Evolutionary conservation across 1,140 invertebrate species (phyloP), one percentile per base, ranked within the genome.

Genomic region (Apis dorsata): DNA sequence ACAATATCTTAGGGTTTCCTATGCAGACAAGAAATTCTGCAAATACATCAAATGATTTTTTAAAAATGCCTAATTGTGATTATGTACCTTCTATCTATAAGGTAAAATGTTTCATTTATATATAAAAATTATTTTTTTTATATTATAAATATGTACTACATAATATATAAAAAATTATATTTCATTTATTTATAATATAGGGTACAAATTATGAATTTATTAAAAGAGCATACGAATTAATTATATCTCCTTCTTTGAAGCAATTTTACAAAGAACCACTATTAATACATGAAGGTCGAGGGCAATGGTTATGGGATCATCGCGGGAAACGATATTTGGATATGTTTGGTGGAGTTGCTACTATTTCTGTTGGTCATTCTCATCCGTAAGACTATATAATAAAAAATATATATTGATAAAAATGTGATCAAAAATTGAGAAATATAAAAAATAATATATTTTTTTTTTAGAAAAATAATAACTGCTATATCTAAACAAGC

Each of bases 291-390:
- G 96, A 98, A 87, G 99, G 98, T 0, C 94, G 97, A 86, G 98
- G 96, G 95, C 98, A 99, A 93, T 99, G 97, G 96, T 93, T 99
- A 3, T 99, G 96, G 93, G 98, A 99, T 92, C 95, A 97, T 77
- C 94, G 96, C 71, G 98, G 98, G 11, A 96, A 96, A 86, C 94
- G 98, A 89, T 99, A 99, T 93, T 94, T 99, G 49, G 99, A 99
- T 93, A 96, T 99, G 94, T 99, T 99, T 93, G 98, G 96, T 15
- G 99, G 99, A 19, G 99, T 99, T 86, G 98, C 99, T 5, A 99
- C 99, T 0, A 97, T 99, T 51, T 98, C 97, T 74, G 98, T 99
- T n/a, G 99, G 99, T 34, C 99, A 99, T 93, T 99, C 98, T 93
- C 99, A 99, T 95, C 98, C 98, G 98, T 99, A 95, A 97, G 97